Percentiles rank a stretch among this genome's conserved stretches.
Conservation (phyloP, 1,140 invertebrate genomes). For the Drosophila equinoxialis region DNA sequence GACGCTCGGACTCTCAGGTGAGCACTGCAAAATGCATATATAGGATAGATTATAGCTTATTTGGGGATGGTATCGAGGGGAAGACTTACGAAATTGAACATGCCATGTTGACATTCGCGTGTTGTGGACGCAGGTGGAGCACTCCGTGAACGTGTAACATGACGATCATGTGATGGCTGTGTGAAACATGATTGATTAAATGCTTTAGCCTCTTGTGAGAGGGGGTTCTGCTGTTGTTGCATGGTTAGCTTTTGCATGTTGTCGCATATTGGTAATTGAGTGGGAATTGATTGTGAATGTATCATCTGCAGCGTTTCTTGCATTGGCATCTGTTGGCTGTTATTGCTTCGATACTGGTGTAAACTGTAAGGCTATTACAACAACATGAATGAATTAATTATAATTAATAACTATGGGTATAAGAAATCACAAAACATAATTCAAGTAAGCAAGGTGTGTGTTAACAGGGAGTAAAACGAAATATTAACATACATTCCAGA, state of each 20-base stretch:
- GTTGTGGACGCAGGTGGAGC: neutral
- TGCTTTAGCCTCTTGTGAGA: neutral
- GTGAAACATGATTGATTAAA: neutral
- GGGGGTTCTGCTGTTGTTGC: neutral
- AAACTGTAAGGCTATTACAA: neutral
- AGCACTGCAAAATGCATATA: neutral
- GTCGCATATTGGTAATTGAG: constrained; percentile 1
- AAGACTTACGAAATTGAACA: constrained; percentile 1
- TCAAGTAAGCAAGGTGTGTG: neutral
- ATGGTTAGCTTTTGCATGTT: neutral
- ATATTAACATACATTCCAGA: neutral
- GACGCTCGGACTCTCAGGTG: neutral
- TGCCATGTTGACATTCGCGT: constrained; percentile 14
- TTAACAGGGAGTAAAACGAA: neutral
- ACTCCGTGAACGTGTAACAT: constrained; percentile 5
- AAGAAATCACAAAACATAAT: neutral
- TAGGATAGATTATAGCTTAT: too few species aligned
- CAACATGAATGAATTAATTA: neutral
- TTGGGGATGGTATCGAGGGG: neutral
- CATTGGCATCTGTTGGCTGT: neutral
- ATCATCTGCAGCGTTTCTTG: neutral
- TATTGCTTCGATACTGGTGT: neutral
- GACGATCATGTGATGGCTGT: neutral
- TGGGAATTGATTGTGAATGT: neutral
- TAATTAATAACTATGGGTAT: neutral